Base-by-base conservation (phyloP, 2,797 vertebrate genomes). In the Knipowitschia caucasica region DNA sequence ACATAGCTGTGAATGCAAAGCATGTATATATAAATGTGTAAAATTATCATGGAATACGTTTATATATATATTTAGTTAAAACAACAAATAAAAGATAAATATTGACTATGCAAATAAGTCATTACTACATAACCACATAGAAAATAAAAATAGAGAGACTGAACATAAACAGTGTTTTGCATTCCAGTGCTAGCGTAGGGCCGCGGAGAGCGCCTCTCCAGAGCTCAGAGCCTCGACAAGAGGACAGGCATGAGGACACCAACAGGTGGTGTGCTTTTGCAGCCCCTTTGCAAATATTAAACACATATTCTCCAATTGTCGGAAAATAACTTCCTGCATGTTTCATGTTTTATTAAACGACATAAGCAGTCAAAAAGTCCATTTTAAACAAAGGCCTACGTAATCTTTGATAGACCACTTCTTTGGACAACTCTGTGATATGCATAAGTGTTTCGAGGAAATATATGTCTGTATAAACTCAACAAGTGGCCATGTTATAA, bases 221-320 rank as follows among this genome's bases (percentile, higher is more conserved):
- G 70, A 78, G 64, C 67, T 73, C 54, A 51, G 58, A 81, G 55
- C 51, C 31, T 51, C 62, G 61, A 57, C 56, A 64, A 35, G 74
- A 77, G 69, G 79, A 83, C 61, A 83, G 79, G 80, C 80, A 80
- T 75, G 81, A 14, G 71, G 77, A 86, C 74, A 85, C 86, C 86
- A 91, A 91, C 89, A 89, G 89, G 89, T 90, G 89, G 89, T 86
- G 88, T 88, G 73, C 79, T 88, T 89, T 86, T 86, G 82, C 85
- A 75, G 82, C 73, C 78, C 77, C 68, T 67, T 80, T 80, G n/a
- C 72, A 66, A 73, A 70, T 71, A 67, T 36, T 59, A 59, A n/a
- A n/a, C n/a, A n/a, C n/a, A n/a, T n/a, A n/a, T n/a, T n/a, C n/a
- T n/a, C n/a, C n/a, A n/a, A n/a, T n/a, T n/a, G n/a, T n/a, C n/a